Conservation (phyloP, 2,113 vertebrate species). For the Zeus faber region DNA sequence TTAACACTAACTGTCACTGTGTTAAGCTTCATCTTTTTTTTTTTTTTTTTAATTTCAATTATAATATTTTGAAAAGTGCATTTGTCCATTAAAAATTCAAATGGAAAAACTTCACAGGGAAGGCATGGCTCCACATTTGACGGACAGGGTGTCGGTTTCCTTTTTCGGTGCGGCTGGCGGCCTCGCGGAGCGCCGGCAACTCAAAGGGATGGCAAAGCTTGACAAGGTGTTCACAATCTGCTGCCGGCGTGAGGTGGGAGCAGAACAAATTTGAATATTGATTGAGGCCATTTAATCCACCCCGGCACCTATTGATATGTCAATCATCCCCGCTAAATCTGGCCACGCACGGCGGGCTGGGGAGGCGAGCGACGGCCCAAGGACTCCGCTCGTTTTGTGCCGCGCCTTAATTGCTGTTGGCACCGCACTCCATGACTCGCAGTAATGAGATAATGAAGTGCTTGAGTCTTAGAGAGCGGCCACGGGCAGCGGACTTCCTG, state of each 20-base stretch:
- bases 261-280: slow-evolving; percentile 62
- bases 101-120: slow-evolving; percentile 1
- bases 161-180: no score
- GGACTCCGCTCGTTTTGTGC: slow-evolving; percentile 44
- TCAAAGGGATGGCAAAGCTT: slow-evolving; percentile 25
- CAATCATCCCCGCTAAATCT: slow-evolving; percentile 58
- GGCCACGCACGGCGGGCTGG: slow-evolving; percentile 36
- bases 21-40: no score
- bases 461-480: slow-evolving; percentile 59
- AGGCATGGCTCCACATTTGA: slow-evolving; percentile 6
- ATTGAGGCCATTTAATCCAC: slow-evolving; percentile 52
- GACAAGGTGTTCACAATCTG: slow-evolving; percentile 31
- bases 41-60: no score
- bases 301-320: slow-evolving; percentile 52
- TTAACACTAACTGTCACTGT: background rate
- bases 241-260: slow-evolving; percentile 26
- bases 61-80: no score
- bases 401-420: slow-evolving; percentile 60
- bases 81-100: slow-evolving; percentile 3
- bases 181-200: no score
- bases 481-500: slow-evolving; percentile 44
- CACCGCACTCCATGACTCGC: slow-evolving; percentile 44
- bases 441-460: slow-evolving; percentile 66
- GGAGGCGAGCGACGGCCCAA: slow-evolving; percentile 34
- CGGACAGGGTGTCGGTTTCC: slow-evolving; percentile 9